Base-by-base conservation (phyloP, 2,113 vertebrate species). In the Gadus chalcogrammus region DNA sequence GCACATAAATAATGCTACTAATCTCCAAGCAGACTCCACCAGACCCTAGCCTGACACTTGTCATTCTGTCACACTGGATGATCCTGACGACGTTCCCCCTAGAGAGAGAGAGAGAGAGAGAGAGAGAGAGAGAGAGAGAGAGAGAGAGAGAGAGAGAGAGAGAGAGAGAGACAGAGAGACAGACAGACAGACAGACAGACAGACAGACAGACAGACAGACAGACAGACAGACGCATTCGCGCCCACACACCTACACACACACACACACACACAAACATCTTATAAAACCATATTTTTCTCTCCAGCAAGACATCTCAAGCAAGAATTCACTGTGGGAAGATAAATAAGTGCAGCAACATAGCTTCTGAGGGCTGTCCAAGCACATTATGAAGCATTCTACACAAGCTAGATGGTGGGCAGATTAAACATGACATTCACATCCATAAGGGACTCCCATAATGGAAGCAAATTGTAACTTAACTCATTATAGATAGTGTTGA, bases 51-150 rank as follows among this genome's bases (percentile, higher is more conserved):
- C 64, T 67, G 80, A 75, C 52, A 55, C 72, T 83, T 69, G 58
- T 78, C 84, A 74, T 67, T 69, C 76, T 79, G 80, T 79, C 77
- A 82, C 67, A 78, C 62, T 69, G 72, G 70, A 80, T 82, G 74
- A 80, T 82, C 65, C 62, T 82, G 78, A 82, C 22, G 58, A 82
- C 22, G 61, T 73, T 67, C 79, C 73, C 72, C 69, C 52, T 62
- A 78, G 77, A 74, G 22, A 12, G 31, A 62, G 58, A 68, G 20
- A 31, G 68, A 75, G 74, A 77, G 65, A 73, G 64, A 61, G 52
- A 15, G 27, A 38, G 52, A 68, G 67, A 71, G 68, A 59, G 15
- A n/a, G 61, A 72, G 74, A 63, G 69, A 71, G 75, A 70, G 76
- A 70, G 77, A 77, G 69, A 68, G 67, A 74, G 73, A 42, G 58